Evolutionary conservation across 2,797 vertebrate species (phyloP), one percentile per base, ranked within the genome.

Genomic region (Lerista edwardsae): DNA sequence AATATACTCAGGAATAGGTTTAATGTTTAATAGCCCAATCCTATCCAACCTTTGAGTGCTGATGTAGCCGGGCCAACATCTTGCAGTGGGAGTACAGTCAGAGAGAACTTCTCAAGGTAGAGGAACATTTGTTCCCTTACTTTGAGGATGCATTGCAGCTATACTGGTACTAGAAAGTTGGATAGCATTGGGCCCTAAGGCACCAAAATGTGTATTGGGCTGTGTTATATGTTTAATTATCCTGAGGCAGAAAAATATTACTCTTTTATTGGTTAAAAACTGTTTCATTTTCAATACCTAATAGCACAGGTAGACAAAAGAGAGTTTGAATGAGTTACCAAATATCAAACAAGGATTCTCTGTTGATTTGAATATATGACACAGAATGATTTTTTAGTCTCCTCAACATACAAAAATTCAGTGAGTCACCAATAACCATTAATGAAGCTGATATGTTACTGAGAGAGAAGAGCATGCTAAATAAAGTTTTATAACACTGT

Each of bases 201-300:
- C 44, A 47, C 44, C n/a, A 47, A 47, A 47, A 47, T 47, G 44
- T 47, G 11, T 47, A 11, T 47, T 47, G 44, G 44, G 11, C 11
- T 47, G 44, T 47, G 44, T 47, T 47, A 47, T 14, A 8, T 19
- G 41, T 14, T 77, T 95, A 94, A 96, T 95, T 95, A 95, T 93
- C 79, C 91, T 86, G 85, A 64, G 80, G 93, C 90, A 92, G 69
- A 96, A 94, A n/a, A n/a, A n/a, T n/a, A n/a, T n/a, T n/a, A n/a
- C n/a, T n/a, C n/a, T n/a, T n/a, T n/a, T n/a, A n/a, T n/a, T n/a
- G n/a, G n/a, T n/a, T n/a, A n/a, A n/a, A n/a, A n/a, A n/a, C n/a
- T 93, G 67, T 87, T 95, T 95, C 93, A 94, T 94, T 94, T 94
- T 93, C 91, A 93, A 90, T 93, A 88, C 81, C 89, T 94, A 87